Conservation (phyloP, 23 tunicate species). For the Phallusia fumigata region DNA sequence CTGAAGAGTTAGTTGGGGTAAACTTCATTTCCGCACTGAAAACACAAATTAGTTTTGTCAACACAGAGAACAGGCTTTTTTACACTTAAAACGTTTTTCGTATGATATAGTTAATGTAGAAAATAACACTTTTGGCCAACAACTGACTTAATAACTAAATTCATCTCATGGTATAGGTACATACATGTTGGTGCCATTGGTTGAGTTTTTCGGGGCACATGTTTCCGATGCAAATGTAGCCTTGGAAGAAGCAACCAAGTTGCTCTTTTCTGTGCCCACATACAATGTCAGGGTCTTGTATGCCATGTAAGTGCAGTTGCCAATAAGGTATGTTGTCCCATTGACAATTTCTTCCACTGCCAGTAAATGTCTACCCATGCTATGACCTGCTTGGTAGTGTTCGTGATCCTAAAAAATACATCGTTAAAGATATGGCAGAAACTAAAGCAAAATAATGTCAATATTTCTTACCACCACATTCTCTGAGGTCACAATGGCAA, state of each 20-base stretch:
- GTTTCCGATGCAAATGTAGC: neutral
- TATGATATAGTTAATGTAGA: no score
- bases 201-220: neutral
- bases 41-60: no score
- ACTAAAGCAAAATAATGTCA: neutral
- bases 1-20: no score
- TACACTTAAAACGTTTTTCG: no score
- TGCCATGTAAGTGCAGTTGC: constrained; percentile 32
- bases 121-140: neutral
- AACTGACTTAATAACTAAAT: neutral
- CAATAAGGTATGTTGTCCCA: constrained; percentile 14
- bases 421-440: neutral
- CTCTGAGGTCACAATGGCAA: constrained; percentile 60
- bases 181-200: constrained; percentile 2
- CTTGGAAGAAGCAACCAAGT: neutral
- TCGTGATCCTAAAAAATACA: neutral
- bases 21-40: no score
- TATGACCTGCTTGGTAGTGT: neutral
- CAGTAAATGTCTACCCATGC: constrained; percentile 30
- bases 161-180: no score
- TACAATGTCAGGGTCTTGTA: constrained; percentile 21
- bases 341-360: constrained; percentile 8
- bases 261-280: neutral
- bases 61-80: no score
- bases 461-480: constrained; percentile 7